These are phyloP conservation scores for Lasioglossum calceatum DNA, from an alignment of 2,888 invertebrate species.

Conservation along the genomic window DNA sequence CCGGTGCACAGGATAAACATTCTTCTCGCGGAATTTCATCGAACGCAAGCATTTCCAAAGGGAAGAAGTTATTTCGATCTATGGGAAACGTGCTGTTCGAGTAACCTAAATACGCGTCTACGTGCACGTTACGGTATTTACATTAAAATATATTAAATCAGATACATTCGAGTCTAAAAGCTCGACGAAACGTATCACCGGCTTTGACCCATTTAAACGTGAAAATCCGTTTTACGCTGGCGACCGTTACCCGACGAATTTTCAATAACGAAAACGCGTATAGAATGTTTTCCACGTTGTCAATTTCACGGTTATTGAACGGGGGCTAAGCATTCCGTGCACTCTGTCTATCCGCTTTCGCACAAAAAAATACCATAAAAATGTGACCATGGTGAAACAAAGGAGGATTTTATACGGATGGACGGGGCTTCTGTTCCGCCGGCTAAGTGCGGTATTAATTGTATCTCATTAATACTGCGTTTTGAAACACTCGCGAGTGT, in stretches of 20 bases:
- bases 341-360: too few species aligned
- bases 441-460: conserved; percentile 7
- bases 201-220: neutral
- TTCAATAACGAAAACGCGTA: conserved; percentile 29
- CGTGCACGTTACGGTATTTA: neutral
- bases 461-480: conserved; percentile 16
- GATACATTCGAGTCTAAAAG: conserved; percentile 4
- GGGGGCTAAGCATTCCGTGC: neutral
- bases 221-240: conserved; percentile 17
- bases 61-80: neutral
- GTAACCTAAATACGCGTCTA: neutral
- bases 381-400: neutral
- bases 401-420: neutral
- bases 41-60: neutral
- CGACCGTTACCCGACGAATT: conserved; percentile 6
- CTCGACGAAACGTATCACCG: neutral
- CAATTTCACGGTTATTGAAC: conserved; percentile 17
- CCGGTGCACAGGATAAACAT: neutral
- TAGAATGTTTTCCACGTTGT: neutral
- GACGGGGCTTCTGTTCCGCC: neutral
- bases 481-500: neutral
- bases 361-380: neutral
- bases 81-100: neutral
- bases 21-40: neutral
- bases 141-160: conserved; percentile 3